Evolutionary conservation across 2,888 invertebrate genomes (phyloP), one percentile per base, ranked within the genome.

Genomic region (Lamellibrachia columna): DNA sequence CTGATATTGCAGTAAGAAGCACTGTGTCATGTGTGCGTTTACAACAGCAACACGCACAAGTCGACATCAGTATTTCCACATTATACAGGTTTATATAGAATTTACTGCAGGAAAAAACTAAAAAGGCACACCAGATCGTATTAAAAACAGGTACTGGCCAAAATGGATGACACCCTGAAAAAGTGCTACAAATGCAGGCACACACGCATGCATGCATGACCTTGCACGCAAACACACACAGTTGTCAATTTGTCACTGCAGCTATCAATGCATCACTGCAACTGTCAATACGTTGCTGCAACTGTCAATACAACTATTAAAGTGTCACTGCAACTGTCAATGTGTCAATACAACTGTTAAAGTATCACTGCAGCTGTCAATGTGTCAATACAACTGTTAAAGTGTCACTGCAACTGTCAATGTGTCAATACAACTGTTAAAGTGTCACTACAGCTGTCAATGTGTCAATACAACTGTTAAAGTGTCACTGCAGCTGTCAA

Each of bases 171-270:
- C 22, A 75, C n/a, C n/a, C 58, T 75, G 3, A n/a, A 75, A 22
- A 75, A 6, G 22, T 75, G 22, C 22, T 28, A 91, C 91, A 91
- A 28, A 40, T 91, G 53, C 91, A 91, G 52, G 22, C 52, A 91
- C n/a, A 4, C 0, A 91, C 40, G 6, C 91, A 91, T 22, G 53
- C 91, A 53, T 0, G 52, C 91, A 7, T 40, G 28, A 0, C 6
- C 91, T 28, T 22, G 91, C 91, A 91, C n/a, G 28, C 91, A 91
- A 4, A 28, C 91, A 91, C 90, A 90, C 7, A 11, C 75, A 75
- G 75, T 15, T 75, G 75, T 22, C 11, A 15, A 75, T 75, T 15
- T 22, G 15, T 15, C 15, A 6, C 22, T 75, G 15, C 15, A 75
- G 22, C 75, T 75, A 22, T 75, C 75, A 75, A 15, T 15, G 75